Conservation (phyloP, 92 coral and sea anemone species). For the Muricea muricata region DNA sequence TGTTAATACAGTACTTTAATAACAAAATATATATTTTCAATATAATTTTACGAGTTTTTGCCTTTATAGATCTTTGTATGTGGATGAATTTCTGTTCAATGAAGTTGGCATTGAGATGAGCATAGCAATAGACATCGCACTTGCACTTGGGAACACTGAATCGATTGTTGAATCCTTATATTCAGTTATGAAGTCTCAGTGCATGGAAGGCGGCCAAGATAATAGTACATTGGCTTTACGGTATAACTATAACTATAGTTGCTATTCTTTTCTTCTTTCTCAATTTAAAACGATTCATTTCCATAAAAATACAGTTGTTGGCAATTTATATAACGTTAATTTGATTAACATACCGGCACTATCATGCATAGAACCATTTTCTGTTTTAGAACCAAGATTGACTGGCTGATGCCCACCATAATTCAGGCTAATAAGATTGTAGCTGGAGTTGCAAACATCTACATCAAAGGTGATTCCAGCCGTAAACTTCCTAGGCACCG, state of each 20-base stretch:
- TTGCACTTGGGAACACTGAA: slow-evolving; percentile 9
- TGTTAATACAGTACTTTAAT: neutral
- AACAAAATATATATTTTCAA: neutral
- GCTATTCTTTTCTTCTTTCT: neutral
- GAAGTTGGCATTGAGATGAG: slow-evolving; percentile 4
- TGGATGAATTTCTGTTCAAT: neutral
- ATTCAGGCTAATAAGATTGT: slow-evolving; percentile 15
- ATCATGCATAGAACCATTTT: neutral
- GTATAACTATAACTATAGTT: neutral
- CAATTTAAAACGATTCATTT: neutral
- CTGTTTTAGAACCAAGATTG: neutral
- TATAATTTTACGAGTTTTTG: neutral
- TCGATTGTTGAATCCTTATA: slow-evolving; percentile 15
- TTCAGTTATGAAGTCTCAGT: slow-evolving; percentile 18
- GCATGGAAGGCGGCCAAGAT: slow-evolving; percentile 15
- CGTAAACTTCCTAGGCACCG: slow-evolving; percentile 25
- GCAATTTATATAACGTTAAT: neutral
- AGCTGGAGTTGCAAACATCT: neutral
- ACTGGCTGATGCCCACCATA: slow-evolving; percentile 21
- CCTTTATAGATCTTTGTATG: slow-evolving; percentile 21
- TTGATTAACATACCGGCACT: neutral
- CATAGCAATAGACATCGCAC: slow-evolving; percentile 11
- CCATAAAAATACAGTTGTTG: neutral
- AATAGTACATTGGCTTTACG: slow-evolving; percentile 7
- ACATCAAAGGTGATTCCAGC: neutral